A percentile compares a stretch with the other conserved stretches of the same genome.
These are phyloP conservation scores for Cossypha polioptera DNA, from an alignment of 2,797 vertebrate species.

Conservation along the genomic window DNA sequence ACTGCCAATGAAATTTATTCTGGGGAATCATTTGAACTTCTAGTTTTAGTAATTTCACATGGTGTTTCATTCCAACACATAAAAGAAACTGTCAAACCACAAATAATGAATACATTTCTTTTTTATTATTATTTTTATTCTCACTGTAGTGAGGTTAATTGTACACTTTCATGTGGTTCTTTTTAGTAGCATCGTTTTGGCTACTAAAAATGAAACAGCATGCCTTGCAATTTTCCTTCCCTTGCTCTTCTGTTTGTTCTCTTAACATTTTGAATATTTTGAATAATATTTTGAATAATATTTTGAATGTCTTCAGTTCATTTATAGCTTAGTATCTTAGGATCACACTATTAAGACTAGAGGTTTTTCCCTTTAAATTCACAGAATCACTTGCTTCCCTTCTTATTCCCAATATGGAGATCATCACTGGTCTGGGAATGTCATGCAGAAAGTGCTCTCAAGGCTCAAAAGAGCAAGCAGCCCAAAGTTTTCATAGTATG, in stretches of 20 bases:
- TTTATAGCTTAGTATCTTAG: constrained; percentile 24
- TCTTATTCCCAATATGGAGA: neutral
- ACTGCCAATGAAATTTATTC: neutral
- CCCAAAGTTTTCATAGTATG: neutral
- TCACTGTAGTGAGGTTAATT: neutral
- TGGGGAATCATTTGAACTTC: neutral
- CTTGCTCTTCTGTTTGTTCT: neutral
- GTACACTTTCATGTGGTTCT: neutral
- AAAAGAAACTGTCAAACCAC: neutral
- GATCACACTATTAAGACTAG: neutral
- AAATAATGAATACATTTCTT: neutral
- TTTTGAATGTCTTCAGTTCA: constrained; percentile 44
- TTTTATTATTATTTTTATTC: neutral
- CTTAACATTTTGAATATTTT: no score
- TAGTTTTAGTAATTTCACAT: neutral
- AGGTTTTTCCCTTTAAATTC: neutral
- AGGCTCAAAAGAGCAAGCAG: neutral
- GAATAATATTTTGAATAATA: no score
- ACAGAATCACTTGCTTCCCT: neutral
- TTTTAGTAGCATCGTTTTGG: neutral
- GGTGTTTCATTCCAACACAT: neutral
- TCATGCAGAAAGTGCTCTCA: neutral
- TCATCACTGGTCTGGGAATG: neutral
- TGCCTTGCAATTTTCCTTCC: neutral
- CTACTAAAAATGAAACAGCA: neutral